phyloP scores from a whole-genome alignment of 2,797 vertebrate species.

The Anguilla obscura region DNA sequence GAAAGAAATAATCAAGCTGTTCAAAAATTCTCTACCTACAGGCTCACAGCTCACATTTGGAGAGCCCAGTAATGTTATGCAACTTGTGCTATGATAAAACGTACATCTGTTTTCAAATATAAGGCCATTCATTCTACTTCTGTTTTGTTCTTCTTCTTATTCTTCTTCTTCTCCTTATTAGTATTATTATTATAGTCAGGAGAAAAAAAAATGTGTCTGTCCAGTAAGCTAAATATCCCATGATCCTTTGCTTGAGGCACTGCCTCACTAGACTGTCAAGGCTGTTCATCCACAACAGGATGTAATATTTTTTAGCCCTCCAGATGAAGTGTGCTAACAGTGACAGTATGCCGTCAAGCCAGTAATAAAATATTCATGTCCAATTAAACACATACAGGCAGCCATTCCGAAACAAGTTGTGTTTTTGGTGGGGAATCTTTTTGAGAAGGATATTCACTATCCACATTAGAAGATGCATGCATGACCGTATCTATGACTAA shows the following conservation, averaged over 20 bases:
- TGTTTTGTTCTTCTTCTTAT: not conserved
- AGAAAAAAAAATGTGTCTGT: not conserved
- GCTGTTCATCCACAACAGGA: not conserved
- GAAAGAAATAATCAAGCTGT: not conserved
- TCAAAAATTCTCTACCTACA: not conserved
- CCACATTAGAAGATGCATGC: too few relatives aligned
- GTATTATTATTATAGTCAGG: not conserved
- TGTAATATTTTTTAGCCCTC: not conserved
- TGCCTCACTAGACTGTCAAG: not conserved
- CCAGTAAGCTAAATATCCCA: not conserved
- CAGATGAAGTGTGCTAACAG: not conserved
- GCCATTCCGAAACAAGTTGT: not conserved
- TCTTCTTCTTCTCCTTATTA: not conserved
- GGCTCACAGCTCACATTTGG: not conserved
- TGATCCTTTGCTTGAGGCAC: not conserved
- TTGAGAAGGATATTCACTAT: not conserved
- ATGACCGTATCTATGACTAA: too few relatives aligned
- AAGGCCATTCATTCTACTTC: not conserved
- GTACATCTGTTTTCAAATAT: not conserved
- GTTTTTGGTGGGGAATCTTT: not conserved
- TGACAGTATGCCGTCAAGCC: not conserved
- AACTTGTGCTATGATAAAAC: not conserved
- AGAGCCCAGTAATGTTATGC: not conserved
- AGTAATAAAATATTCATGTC: slow-evolving; percentile 1
- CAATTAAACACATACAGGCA: not conserved